Conservation (phyloP, 2,113 vertebrate species). For the Falcunculus frontatus region DNA sequence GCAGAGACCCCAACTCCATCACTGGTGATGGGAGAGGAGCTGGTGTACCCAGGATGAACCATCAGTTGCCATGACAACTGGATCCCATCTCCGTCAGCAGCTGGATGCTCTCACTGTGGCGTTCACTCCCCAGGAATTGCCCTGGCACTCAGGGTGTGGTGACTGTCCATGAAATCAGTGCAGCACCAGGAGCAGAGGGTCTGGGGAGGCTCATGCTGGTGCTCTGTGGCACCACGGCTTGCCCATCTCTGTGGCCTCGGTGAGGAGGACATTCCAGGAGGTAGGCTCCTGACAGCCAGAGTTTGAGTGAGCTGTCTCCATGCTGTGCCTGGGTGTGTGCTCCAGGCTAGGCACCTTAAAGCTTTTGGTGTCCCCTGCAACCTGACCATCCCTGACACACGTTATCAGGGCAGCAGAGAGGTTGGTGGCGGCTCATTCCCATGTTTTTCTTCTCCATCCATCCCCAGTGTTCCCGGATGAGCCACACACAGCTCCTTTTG, state of each 20-base stretch:
- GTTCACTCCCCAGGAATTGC: neutral
- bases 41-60: constrained; percentile 28
- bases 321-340: neutral
- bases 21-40: neutral
- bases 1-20: neutral
- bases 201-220: neutral
- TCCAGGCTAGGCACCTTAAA: neutral
- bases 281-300: neutral
- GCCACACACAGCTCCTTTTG: neutral
- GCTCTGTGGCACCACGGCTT: neutral
- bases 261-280: neutral
- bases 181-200: neutral
- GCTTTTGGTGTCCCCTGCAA: neutral
- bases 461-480: neutral
- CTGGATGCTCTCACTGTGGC: neutral
- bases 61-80: constrained; percentile 52
- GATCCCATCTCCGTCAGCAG: neutral
- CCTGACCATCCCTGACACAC: rapidly evolving
- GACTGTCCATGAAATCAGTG: neutral
- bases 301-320: neutral
- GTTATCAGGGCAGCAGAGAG: neutral
- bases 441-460: neutral
- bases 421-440: neutral
- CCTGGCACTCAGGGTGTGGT: neutral
- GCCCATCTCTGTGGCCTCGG: neutral